These are phyloP conservation scores for Nothobranchius furzeri DNA, from an alignment of 2,113 vertebrate genomes.

Conservation along the genomic window DNA sequence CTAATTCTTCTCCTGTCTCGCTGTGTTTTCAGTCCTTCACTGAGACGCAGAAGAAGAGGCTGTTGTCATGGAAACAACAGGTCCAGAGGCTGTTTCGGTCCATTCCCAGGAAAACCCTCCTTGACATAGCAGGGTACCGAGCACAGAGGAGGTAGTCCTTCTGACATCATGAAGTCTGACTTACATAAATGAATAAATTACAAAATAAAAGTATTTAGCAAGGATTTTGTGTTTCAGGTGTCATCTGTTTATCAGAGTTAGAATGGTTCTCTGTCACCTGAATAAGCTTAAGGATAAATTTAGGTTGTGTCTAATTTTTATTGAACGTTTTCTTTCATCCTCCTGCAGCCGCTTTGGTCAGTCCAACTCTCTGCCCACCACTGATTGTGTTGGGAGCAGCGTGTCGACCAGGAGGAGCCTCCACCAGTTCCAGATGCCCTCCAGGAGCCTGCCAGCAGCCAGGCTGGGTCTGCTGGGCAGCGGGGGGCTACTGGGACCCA, in stretches of 20 bases:
- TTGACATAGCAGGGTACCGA: slow-evolving; percentile 94
- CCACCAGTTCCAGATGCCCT: slow-evolving; percentile 95
- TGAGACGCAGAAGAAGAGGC: slow-evolving; percentile 96
- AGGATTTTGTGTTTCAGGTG: too few relatives aligned
- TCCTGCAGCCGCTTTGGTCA: slow-evolving; percentile 89
- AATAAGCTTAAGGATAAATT: too few relatives aligned
- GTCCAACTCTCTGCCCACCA: slow-evolving; percentile 93
- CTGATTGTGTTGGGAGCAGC: slow-evolving; percentile 85
- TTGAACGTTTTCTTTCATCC: accelerated
- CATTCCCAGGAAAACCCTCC: slow-evolving; percentile 96
- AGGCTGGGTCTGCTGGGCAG: slow-evolving; percentile 90
- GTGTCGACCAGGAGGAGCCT: slow-evolving; percentile 89
- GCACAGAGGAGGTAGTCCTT: slow-evolving; percentile 86
- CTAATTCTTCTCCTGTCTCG: slow-evolving; percentile 4
- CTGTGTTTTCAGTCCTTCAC: slow-evolving; percentile 87
- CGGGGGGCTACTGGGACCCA: slow-evolving; percentile 85
- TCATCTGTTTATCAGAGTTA: too few relatives aligned
- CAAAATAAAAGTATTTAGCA: too few relatives aligned
- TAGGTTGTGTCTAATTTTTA: not conserved
- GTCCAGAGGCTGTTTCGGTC: slow-evolving; percentile 98
- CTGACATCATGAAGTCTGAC: slow-evolving; percentile 11
- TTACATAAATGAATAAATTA: too few relatives aligned
- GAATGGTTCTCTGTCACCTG: not conserved
- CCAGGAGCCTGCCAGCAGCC: slow-evolving; percentile 88
- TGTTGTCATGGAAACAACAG: slow-evolving; percentile 99